Base-by-base conservation (phyloP, 2,113 vertebrate genomes). In the Tetrao urogallus region DNA sequence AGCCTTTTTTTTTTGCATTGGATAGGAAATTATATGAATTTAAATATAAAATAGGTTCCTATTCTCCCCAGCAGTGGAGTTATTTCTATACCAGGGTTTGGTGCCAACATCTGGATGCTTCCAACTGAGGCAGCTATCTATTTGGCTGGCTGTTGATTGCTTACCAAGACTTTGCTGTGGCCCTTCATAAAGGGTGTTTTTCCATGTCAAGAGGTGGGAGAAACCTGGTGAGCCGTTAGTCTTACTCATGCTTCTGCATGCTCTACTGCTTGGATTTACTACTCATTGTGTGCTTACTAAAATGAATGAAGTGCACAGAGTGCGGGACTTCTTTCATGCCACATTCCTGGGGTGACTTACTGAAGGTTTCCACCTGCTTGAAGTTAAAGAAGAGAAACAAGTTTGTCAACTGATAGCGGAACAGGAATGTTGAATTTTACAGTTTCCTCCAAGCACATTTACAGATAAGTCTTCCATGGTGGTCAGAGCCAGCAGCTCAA, bases 241-340 rank as follows among this genome's bases (percentile, higher is more conserved):
- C 20, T 93, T 92, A 94, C 65, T 95, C 79, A 42, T 16, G 47
- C n/a, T 73, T 69, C 10, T 45, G 69, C 48, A 6, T 4, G 11
- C 50, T 48, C 21, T 21, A 34, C 79, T 79, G 52, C 91, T 67
- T 94, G 70, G 60, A 74, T 93, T 95, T 92, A 65, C 86, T 92
- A 11, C 61, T n/a, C 89, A 56, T 50, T 88, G 63, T n/a, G 71
- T 43, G 19, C 73, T 88, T 78, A n/a, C 2, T 86, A 92, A 63
- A 84, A 66, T 14, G 28, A 90, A 86, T 32, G 48, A 65, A 95
- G 80, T 30, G 40, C 69, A 64, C 1, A 0, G 48, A 70, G 27
- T 56, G 11, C 18, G 30, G 64, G 1, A 1, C 19, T 57, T 57
- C 13, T 40, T 83, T 69, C 0, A 0, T 57, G 45, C 20, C 6